Evolutionary conservation across 2,888 invertebrate genomes (phyloP), one percentile per base, ranked within the genome.

Genomic region (Matsumyia berberina): DNA sequence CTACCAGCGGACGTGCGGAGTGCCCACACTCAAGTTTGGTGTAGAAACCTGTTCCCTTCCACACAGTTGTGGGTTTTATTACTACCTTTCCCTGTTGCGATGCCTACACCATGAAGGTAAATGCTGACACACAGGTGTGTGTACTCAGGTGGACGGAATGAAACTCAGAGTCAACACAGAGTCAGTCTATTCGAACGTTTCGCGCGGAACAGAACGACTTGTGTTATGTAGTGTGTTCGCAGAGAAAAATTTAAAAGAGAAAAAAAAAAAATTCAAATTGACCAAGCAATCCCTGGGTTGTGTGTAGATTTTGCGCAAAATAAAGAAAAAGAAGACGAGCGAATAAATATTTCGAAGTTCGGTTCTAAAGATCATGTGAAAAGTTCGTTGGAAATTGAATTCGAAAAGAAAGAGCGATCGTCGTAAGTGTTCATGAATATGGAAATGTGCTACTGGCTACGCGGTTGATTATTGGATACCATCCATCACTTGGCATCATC

Each of bases 141-240:
- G 85, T 85, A 53, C 64, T 80, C 85, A 79, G 85, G 85, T 85
- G 85, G 37, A 79, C 67, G 17, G 80, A 85, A 70, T 58, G 80
- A 76, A 73, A 83, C 57, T 19, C 66, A 44, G 29, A 62, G 46
- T 69, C 39, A 60, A 60, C 2, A 39, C 39, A 37, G 39, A 74
- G 55, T 76, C 62, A 85, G 85, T 85, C 85, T 64, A 46, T 76
- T 60, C 80, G 80, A 85, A 76, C 70, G 74, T 80, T 70, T 66
- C 46, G 74, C 70, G 79, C 66, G 64, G 85, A 42, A 66, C 51
- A 80, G 70, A 85, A 66, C 69, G 73, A 46, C 33, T 62, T 24
- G 66, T 60, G 35, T 39, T 62, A 70, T 70, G 62, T 74, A 44
- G 51, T 64, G 51, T 64, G 51, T 49, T 42, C 17, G 35, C n/a